These are phyloP conservation scores for Caerostris extrusa DNA, from an alignment of 1,140 invertebrate genomes.

Conservation along the genomic window DNA sequence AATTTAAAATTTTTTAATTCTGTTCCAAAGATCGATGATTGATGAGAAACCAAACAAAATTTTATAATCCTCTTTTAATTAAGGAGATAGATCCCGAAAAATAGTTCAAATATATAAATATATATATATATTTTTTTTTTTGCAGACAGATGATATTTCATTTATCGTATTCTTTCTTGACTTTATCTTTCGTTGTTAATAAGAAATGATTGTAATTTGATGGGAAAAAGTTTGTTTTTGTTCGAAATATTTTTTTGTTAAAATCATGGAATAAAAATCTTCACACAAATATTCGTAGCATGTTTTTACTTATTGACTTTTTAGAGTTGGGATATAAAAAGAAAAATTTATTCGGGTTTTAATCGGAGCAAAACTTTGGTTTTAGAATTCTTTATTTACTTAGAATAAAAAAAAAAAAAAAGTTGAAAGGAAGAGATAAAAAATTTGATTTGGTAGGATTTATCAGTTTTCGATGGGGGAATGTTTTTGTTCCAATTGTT, in stretches of 20 bases:
- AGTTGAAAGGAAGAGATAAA: background rate
- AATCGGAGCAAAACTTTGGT: background rate
- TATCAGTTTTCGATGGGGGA: background rate
- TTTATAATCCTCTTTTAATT: constrained; percentile 37
- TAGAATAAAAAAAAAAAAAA: background rate
- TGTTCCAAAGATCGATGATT: background rate
- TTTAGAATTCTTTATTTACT: background rate
- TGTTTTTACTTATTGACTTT: background rate
- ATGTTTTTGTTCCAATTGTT: background rate
- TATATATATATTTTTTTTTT: too few species aligned
- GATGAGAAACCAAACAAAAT: background rate
- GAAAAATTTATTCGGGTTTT: background rate
- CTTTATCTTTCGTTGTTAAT: background rate
- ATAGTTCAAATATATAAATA: background rate
- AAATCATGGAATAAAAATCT: background rate
- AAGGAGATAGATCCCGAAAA: background rate
- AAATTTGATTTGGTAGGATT: background rate
- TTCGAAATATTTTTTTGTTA: background rate
- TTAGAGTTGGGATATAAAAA: background rate
- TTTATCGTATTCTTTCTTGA: background rate
- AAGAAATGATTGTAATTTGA: constrained; percentile 2
- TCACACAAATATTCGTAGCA: background rate
- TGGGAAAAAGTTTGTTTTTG: background rate
- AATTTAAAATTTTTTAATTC: background rate
- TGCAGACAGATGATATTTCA: background rate